Conservation (phyloP, 2,888 invertebrate species). For the Drosophila mayaguana region DNA sequence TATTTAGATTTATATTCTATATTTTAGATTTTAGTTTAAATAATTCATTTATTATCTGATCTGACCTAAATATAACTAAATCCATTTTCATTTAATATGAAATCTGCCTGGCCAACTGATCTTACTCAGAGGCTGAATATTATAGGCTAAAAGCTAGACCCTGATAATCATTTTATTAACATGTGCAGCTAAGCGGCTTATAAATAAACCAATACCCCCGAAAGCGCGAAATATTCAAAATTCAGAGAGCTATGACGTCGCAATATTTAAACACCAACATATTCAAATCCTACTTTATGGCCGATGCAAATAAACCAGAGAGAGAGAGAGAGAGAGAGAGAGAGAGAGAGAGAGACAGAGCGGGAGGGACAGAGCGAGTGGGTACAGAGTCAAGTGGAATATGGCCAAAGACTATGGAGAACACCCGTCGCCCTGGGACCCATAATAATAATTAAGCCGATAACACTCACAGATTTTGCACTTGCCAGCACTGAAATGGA, state of each 20-base stretch:
- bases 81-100: not conserved
- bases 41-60: not conserved
- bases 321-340: not conserved
- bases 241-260: conserved; percentile 49
- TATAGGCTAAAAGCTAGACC: not conserved
- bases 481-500: conserved; percentile 51
- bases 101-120: not conserved
- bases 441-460: conserved; percentile 81
- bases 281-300: conserved; percentile 80
- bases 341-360: not conserved
- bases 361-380: not conserved
- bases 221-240: conserved; percentile 29
- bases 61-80: not conserved
- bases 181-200: conserved; percentile 77
- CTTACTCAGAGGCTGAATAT: not conserved
- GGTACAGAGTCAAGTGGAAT: conserved; percentile 64
- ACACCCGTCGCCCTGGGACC: conserved; percentile 75
- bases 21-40: not conserved
- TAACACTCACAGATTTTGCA: conserved; percentile 80
- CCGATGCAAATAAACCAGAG: conserved; percentile 64
- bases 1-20: no score
- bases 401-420: conserved; percentile 42
- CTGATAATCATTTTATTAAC: conserved; percentile 70
- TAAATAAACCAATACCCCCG: conserved; percentile 30
- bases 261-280: conserved; percentile 75